Percentiles rank a stretch among this genome's conserved stretches.
These are phyloP conservation scores for Endomychus coccineus DNA, from an alignment of 2,888 invertebrate species.

Conservation along the genomic window DNA sequence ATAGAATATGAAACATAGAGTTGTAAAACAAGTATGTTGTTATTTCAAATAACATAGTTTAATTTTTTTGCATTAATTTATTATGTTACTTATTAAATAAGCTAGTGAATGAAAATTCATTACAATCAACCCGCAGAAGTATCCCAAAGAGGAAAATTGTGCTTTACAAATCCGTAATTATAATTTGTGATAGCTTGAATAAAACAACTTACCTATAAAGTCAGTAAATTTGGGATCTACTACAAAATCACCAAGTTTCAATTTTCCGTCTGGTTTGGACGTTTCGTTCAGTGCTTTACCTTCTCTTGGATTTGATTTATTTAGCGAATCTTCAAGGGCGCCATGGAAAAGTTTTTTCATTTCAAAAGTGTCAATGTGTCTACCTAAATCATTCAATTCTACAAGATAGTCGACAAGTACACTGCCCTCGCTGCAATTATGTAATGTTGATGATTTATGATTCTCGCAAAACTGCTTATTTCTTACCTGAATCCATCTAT, in stretches of 20 bases:
- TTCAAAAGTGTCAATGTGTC: conserved; percentile 62
- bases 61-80: too few relatives aligned
- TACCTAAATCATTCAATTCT: conserved; percentile 67
- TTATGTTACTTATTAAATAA: too few relatives aligned
- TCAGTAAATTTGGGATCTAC: conserved; percentile 84
- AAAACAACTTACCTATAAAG: conserved; percentile 71
- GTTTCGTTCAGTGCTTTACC: conserved; percentile 43
- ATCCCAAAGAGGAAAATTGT: too few relatives aligned
- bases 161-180: too few relatives aligned
- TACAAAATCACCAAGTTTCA: conserved; percentile 71
- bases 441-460: background rate
- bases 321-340: conserved; percentile 45
- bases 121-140: too few relatives aligned
- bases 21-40: too few relatives aligned
- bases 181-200: too few relatives aligned
- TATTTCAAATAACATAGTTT: too few relatives aligned
- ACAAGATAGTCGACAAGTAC: conserved; percentile 84
- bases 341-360: conserved; percentile 63
- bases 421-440: conserved; percentile 63
- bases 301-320: conserved; percentile 29
- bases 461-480: background rate
- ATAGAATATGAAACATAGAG: too few relatives aligned
- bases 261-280: conserved; percentile 50
- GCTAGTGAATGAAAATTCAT: too few relatives aligned
- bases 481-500: conserved; percentile 73